Evolutionary conservation across 2,888 invertebrate genomes (phyloP), one percentile per base, ranked within the genome.

Genomic region (Drosophila peninsularis): DNA sequence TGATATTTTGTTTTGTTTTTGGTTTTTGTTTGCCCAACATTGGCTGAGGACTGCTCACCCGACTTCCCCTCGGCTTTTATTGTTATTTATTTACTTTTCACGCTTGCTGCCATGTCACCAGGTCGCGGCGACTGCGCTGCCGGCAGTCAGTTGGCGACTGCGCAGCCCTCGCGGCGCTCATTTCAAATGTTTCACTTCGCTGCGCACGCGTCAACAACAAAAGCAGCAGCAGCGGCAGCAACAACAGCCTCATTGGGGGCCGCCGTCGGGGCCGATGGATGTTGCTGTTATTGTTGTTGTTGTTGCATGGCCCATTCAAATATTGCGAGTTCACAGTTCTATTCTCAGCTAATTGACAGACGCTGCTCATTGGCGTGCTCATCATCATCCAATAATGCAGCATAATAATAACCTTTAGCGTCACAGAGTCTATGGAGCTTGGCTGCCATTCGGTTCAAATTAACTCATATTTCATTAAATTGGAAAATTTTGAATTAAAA

Each of bases 131-230:
- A 52, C 57, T 39, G 60, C 49, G 54, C 60, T 34, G 69, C 53
- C 45, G 42, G 37, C 60, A 42, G 52, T 39, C 45, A 45, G 41
- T 55, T 47, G 52, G 39, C 27, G 44, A 56, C 70, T 53, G 58
- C 67, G 62, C 74, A 54, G 71, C 53, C 36, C 49, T 47, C 41
- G 57, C 32, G 42, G 17, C 55, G 57, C 65, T 63, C 58, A 42
- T 65, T 69, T 71, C 72, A 77, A 80, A 80, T 80, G 90, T 90
- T 83, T 83, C 90, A 88, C 76, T 80, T 90, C 80, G 90, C 56
- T 90, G 90, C 80, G 86, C 90, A 90, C 80, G 88, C 88, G 88
- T 76, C 82, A 70, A 69, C 65, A 71, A 54, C 49, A 69, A 57
- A 32, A 66, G 19, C 41, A 67, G 11, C 52, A 64, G 39, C 41